phyloP scores from a whole-genome alignment of 2,113 vertebrate species.

The Trachemys scripta region DNA sequence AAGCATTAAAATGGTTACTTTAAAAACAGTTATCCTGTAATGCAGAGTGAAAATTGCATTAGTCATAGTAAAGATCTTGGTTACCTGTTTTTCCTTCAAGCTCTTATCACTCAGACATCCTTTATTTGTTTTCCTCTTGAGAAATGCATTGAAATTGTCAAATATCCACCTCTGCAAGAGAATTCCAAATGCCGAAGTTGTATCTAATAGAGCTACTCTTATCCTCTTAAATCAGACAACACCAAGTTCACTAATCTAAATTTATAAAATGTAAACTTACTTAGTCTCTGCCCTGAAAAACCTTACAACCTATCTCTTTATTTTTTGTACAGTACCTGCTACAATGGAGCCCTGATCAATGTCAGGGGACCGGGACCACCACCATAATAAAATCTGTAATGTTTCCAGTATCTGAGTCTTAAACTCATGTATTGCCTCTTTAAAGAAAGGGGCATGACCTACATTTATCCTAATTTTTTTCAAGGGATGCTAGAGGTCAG shows the following conservation, averaged over 20 bases:
- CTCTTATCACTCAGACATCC: not conserved
- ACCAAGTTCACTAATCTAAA: not conserved
- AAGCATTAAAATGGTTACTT: not conserved
- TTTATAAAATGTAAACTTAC: not conserved
- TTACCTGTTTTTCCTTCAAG: not conserved
- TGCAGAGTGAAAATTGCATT: not conserved
- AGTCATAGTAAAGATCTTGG: not conserved
- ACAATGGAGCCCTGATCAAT: not conserved
- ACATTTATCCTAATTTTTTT: not conserved
- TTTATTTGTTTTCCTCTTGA: not conserved
- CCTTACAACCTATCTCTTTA: not conserved
- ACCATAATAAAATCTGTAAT: not conserved
- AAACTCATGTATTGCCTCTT: not conserved
- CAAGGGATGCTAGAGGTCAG: accelerated
- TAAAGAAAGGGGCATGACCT: not conserved
- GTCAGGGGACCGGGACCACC: not conserved
- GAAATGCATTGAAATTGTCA: accelerated
- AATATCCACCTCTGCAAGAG: accelerated
- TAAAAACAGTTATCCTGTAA: accelerated
- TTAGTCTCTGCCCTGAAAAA: not conserved
- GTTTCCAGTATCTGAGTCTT: not conserved
- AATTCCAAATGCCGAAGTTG: accelerated
- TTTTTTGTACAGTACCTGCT: not conserved
- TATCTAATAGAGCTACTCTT: not conserved
- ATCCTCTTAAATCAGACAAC: not conserved